Base-by-base conservation (phyloP, 2,113 vertebrate species). In the Pogona vitticeps region DNA sequence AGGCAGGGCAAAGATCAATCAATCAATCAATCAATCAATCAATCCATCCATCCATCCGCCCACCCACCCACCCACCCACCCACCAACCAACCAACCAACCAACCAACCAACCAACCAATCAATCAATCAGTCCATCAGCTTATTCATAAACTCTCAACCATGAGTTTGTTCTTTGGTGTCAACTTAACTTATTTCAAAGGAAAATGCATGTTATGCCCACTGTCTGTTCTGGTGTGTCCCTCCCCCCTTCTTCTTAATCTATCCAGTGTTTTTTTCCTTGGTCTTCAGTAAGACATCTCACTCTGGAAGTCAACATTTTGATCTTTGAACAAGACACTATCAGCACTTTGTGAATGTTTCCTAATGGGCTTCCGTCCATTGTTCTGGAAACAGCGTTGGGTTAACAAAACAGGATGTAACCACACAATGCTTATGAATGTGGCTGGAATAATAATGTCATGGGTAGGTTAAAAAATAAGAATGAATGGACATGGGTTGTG, bases 351-450 rank as follows among this genome's bases (percentile, higher is more conserved):
- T 58, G 81, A 87, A 20, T 1, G 78, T 91, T 94, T 96, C 93
- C 94, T 94, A 86, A 61, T 82, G 84, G 89, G 85, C 88, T 95
- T 96, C 95, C 92, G 91, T 91, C 31, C 77, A 96, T 94, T 94
- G 89, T 94, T 91, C 88, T 33, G 84, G 91, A 91, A 95, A 93
- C 76, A 91, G 90, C 91, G 93, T 91, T 92, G 89, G 59, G 93
- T 72, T 91, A 94, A 91, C 92, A 95, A 94, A 94, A 93, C 90
- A 77, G 72, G 94, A 95, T 96, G 94, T 91, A 36, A 85, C 71
- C 36, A 86, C 26, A 87, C 28, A 20, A 89, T 89, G 89, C 90
- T 92, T 94, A 92, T 91, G 94, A 95, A 93, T 91, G 91, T 89
- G 80, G 28, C 36, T 0, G 85, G 93, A 94, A 95, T 92, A 95